phyloP scores from a whole-genome alignment of 2,888 invertebrate genomes.

The Cordilura impudica region DNA sequence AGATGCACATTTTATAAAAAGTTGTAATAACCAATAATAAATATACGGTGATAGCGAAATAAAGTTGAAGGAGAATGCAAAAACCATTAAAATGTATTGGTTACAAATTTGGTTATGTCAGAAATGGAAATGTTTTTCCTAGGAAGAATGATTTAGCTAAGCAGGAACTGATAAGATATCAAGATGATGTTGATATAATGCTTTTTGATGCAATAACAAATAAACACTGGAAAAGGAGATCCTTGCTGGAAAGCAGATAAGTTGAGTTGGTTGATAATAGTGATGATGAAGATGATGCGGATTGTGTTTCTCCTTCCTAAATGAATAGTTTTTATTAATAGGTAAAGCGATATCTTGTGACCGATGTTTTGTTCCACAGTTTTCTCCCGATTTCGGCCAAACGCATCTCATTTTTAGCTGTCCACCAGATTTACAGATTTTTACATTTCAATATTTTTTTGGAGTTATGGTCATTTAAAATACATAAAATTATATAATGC shows the following conservation, averaged over 20 bases:
- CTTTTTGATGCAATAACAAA: conserved; percentile 16
- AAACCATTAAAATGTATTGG: conserved; percentile 12
- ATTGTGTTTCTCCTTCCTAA: neutral
- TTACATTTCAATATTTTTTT: too few species aligned
- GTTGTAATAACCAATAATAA: neutral
- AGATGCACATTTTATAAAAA: conserved; percentile 5
- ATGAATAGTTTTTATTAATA: neutral
- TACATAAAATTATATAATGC: too few species aligned
- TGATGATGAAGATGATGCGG: neutral
- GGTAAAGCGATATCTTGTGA: too few species aligned
- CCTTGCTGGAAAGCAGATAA: neutral
- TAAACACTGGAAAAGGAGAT: neutral
- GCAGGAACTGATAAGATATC: neutral
- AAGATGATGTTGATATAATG: conserved; percentile 7
- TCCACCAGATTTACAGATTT: too few species aligned
- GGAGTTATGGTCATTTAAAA: neutral
- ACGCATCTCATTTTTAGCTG: too few species aligned
- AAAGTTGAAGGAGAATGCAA: conserved; percentile 4
- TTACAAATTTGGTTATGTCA: neutral
- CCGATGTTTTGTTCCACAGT: too few species aligned
- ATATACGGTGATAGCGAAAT: conserved; percentile 3
- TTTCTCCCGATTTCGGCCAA: too few species aligned
- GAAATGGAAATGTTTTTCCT: neutral
- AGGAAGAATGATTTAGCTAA: neutral
- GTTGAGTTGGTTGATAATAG: neutral